These are phyloP conservation scores for Odiellus spinosus DNA, from an alignment of 2,888 invertebrate species.

Conservation along the genomic window DNA sequence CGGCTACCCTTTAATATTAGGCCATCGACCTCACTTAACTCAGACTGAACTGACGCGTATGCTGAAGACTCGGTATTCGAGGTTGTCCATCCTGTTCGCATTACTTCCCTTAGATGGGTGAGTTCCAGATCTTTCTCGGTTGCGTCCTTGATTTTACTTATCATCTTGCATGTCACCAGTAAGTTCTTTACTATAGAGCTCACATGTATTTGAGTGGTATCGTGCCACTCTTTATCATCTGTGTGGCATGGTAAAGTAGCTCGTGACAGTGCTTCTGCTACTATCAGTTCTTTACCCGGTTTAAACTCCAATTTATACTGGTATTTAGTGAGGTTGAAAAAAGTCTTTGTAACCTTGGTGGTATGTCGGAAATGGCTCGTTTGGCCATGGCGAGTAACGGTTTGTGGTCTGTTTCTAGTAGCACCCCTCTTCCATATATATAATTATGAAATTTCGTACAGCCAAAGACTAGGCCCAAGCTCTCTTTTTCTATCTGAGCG, in stretches of 20 bases:
- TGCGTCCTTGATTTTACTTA: neutral
- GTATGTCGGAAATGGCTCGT: conserved; percentile 25
- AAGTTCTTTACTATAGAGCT: too few species aligned
- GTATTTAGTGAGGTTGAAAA: conserved; percentile 17
- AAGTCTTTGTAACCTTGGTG: conserved; percentile 27
- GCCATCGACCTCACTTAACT: conserved; percentile 1
- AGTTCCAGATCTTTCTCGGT: neutral
- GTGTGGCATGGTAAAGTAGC: conserved; percentile 5
- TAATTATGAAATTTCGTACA: neutral
- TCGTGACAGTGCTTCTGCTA: conserved; percentile 19
- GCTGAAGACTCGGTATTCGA: neutral
- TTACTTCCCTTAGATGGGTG: neutral
- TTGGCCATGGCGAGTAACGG: conserved; percentile 26
- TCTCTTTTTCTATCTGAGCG: neutral
- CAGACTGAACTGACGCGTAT: conserved; percentile 3
- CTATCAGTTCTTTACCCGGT: conserved; percentile 17
- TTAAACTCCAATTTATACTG: conserved; percentile 1
- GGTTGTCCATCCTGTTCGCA: conserved; percentile 2
- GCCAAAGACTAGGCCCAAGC: neutral
- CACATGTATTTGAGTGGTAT: too few species aligned
- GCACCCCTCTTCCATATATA: conserved; percentile 17
- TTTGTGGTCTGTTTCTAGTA: conserved; percentile 28
- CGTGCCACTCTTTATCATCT: neutral
- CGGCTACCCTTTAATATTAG: conserved; percentile 3
- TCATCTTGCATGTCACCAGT: too few species aligned